Base-by-base conservation (phyloP, 2,888 invertebrate species). In the Drosophila hawaiiensis region DNA sequence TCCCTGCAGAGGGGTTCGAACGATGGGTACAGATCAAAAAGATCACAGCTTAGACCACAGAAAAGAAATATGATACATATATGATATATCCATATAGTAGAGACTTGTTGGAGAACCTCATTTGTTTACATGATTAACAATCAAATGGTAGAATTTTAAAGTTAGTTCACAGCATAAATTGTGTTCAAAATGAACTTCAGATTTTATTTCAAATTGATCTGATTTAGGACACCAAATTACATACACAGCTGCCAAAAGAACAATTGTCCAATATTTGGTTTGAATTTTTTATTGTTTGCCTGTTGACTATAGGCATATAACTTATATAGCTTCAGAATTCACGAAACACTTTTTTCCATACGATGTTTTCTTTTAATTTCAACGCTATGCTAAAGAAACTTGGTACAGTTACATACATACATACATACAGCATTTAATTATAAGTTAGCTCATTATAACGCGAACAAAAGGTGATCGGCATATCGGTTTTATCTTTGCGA, bases 361-460 rank as follows among this genome's bases (percentile, higher is more conserved):
- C 39, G n/a, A 58, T 41, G 22, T 43, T 31, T 31, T 31, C 31
- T 16, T 58, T 16, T 14, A 31, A 41, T 31, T 58, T 58, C 12
- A 31, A 58, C 41, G 31, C 43, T 31, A 43, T 58, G 58, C 58
- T 43, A 58, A 43, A 31, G 43, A 58, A 58, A 43, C 58, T 58
- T 43, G 22, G 7, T 58, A 58, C 43, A 58, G 16, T 58, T 43
- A 22, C 28, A 56, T 56, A 28, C 28, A 39, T 39, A 14, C 29
- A 7, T 31, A 31, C 25, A 55, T 10, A 29, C 14, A 29, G n/a
- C 19, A 58, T 41, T 31, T 31, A 41, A 31, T 29, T 29, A 56
- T 41, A 41, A n/a, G 16, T 29, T 14, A 12, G 31, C 31, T 31
- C n/a, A 53, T 41, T 29, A 29, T 16, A 43, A 22, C 16, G 58